Evolutionary conservation across 92 coral and sea anemone genomes (phyloP), one percentile per base, ranked within the genome.

Genomic region (Actinernus sp.): DNA sequence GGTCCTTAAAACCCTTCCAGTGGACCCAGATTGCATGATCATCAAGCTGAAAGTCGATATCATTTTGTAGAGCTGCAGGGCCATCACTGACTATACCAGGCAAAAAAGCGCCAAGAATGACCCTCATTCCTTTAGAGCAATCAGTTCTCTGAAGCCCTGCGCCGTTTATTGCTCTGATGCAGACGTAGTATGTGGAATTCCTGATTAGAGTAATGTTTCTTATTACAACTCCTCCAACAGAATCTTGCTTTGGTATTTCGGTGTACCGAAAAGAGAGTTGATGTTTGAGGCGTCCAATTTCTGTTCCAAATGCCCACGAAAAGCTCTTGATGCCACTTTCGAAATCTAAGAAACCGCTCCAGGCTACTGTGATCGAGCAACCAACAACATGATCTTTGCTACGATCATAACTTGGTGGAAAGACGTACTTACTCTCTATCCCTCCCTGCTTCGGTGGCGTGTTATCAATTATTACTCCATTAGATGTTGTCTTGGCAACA

Each of bases 71-170:
- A 11, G 49, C 32, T 24, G 37, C 24, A 1, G 93, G 97, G n/a
- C 97, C 97, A 55, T 91, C 97, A 56, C 76, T 72, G 2, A 91
- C 88, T 11, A 68, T 65, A 2, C 97, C 97, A 58, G 93, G 79
- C 17, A 86, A 82, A 24, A 91, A 76, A 38, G 52, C 63, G 0
- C 93, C 97, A 7, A 91, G 58, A 33, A 43, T 31, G 4, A 91
- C 85, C 12, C 50, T 26, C 87, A 91, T 81, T 21, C 81, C 86
- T 0, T 56, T 34, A 21, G 97, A 91, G 65, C 97, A 91, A 46
- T 71, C 67, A 4, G 91, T 87, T 29, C 57, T 78, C 18, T 55
- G 29, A 13, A 91, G 61, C 2, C 90, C 93, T 29, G 78, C 93
- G 12, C 93, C 86, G 58, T 91, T 91, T 16, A 82, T 87, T 14